Percentiles rank a stretch among this genome's conserved stretches.
phyloP scores from a whole-genome alignment of 2,888 invertebrate species.

The Chrysolina haemoptera region DNA sequence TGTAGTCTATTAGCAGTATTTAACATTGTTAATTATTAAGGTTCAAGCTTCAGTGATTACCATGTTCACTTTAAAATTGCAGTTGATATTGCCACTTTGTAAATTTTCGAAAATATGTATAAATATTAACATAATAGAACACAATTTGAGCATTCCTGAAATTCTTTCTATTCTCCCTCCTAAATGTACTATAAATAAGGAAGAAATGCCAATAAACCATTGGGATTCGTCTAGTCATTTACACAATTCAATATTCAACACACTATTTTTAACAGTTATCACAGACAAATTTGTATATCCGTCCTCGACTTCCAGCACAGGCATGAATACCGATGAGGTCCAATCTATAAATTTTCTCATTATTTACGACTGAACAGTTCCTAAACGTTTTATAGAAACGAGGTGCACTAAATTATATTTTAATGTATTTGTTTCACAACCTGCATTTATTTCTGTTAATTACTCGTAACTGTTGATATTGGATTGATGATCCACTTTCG shows the following conservation, averaged over 20 bases:
- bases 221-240: not conserved
- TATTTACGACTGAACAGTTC: slow-evolving; percentile 11
- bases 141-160: not conserved
- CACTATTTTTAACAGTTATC: slow-evolving; percentile 41
- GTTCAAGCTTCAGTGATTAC: too few species aligned
- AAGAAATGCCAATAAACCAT: not conserved
- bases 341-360: slow-evolving; percentile 8
- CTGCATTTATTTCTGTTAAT: slow-evolving; percentile 4
- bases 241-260: slow-evolving; percentile 34
- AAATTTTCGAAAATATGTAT: too few species aligned
- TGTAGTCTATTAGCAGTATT: too few species aligned
- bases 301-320: slow-evolving; percentile 33
- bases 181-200: not conserved
- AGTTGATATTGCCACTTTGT: too few species aligned
- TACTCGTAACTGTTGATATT: not conserved
- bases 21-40: too few species aligned
- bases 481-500: slow-evolving; percentile 15
- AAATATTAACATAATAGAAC: too few species aligned
- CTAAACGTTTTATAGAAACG: slow-evolving; percentile 1
- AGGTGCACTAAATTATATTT: slow-evolving; percentile 17
- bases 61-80: too few species aligned
- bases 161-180: not conserved
- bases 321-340: slow-evolving; percentile 37
- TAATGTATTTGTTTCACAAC: slow-evolving; percentile 13
- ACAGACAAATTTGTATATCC: slow-evolving; percentile 48